Evolutionary conservation across 2,888 invertebrate genomes (phyloP).

Genomic region (Erebia ligea): DNA sequence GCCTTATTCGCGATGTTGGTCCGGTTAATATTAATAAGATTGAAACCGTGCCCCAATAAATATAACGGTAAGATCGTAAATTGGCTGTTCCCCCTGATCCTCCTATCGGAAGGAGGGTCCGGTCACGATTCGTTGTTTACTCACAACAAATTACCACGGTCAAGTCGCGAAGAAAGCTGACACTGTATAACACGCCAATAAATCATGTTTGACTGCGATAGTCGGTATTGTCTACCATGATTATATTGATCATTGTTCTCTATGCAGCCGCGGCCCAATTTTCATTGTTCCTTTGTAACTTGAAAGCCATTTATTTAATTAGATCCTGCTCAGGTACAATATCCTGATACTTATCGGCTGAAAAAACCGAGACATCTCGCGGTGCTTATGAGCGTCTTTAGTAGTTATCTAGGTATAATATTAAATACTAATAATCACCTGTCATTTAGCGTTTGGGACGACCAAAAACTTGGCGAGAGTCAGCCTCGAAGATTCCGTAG

Average conservation of each 20-base stretch:
- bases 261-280: not conserved
- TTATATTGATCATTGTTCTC: slow-evolving; percentile 26
- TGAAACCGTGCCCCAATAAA: slow-evolving; percentile 43
- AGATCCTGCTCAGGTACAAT: not conserved
- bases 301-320: not conserved
- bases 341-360: not conserved
- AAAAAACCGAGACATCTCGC: not conserved
- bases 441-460: no score
- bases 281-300: slow-evolving; percentile 12
- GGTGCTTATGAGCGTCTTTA: not conserved
- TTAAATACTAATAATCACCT: no score
- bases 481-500: no score
- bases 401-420: not conserved
- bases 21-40: slow-evolving; percentile 21
- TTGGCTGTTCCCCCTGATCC: slow-evolving; percentile 64
- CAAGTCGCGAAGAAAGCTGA: slow-evolving; percentile 57
- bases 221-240: slow-evolving; percentile 26
- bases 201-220: slow-evolving; percentile 41
- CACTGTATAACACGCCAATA: slow-evolving; percentile 51
- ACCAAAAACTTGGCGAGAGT: no score
- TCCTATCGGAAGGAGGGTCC: slow-evolving; percentile 64
- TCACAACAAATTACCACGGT: slow-evolving; percentile 71
- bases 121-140: slow-evolving; percentile 79
- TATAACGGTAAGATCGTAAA: slow-evolving; percentile 74
- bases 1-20: not conserved